phyloP scores from a whole-genome alignment of 2,888 invertebrate species.

The Drosophila paucipuncta region DNA sequence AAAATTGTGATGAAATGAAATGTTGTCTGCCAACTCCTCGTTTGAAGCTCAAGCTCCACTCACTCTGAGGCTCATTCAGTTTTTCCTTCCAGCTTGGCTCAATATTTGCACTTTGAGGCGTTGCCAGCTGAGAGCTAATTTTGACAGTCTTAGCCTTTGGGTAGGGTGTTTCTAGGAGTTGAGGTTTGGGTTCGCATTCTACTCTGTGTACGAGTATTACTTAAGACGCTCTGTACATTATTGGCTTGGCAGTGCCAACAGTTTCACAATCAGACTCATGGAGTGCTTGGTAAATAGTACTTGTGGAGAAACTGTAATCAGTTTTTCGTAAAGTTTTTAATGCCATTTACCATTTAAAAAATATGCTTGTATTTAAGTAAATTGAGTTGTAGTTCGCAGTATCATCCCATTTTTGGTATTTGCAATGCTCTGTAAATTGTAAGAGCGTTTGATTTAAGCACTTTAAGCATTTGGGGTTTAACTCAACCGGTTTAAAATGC shows the following conservation, averaged over 20 bases:
- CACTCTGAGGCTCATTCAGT: slow-evolving; percentile 30
- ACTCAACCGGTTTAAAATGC: slow-evolving; percentile 44
- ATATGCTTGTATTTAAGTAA: slow-evolving; percentile 51
- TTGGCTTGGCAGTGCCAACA: slow-evolving; percentile 60
- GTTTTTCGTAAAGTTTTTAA: slow-evolving; percentile 73
- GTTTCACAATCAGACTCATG: slow-evolving; percentile 61
- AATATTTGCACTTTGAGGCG: slow-evolving; percentile 75
- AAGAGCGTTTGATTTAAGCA: slow-evolving; percentile 7
- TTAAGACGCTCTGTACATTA: slow-evolving; percentile 63
- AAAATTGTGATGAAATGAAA: slow-evolving; percentile 62
- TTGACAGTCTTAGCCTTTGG: slow-evolving; percentile 47
- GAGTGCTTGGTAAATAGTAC: slow-evolving; percentile 70
- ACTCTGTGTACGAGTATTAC: slow-evolving; percentile 44
- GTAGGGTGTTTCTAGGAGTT: neutral
- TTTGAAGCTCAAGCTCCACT: slow-evolving; percentile 4
- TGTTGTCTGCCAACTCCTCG: slow-evolving; percentile 55
- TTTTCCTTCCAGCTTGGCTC: slow-evolving; percentile 46
- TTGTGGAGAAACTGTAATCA: slow-evolving; percentile 61
- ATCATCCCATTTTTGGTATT: neutral
- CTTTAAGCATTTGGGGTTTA: neutral
- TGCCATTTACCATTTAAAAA: slow-evolving; percentile 65
- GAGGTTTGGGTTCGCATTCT: slow-evolving; percentile 27
- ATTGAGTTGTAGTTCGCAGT: slow-evolving; percentile 22
- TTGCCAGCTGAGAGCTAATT: slow-evolving; percentile 71
- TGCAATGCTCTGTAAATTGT: neutral